Conservation (phyloP, 2,113 vertebrate genomes). For the Chloropsis cyanopogon region DNA sequence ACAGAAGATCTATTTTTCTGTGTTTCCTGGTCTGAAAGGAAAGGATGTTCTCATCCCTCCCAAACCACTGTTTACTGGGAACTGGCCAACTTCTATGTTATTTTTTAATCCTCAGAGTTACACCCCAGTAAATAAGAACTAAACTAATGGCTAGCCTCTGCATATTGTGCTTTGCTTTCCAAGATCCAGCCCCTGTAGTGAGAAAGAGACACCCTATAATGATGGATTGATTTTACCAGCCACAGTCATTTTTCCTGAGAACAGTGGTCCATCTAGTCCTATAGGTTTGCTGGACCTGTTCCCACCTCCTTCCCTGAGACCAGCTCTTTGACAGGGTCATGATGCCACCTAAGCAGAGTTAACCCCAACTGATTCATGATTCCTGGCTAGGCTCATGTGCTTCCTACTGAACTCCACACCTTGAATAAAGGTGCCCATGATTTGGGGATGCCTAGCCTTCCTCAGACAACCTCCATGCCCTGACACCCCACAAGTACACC, state of each 20-base stretch:
- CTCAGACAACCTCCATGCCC: background rate
- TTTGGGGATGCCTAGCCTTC: background rate
- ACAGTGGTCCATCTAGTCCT: background rate
- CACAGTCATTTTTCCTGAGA: background rate
- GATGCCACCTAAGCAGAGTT: background rate
- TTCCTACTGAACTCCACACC: background rate
- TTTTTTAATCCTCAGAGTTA: background rate
- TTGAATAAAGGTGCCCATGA: background rate
- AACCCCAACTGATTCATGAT: background rate
- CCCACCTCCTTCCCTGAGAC: background rate
- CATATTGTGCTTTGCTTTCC: background rate
- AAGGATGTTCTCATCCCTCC: background rate
- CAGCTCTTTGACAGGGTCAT: background rate
- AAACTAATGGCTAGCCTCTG: background rate
- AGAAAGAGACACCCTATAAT: background rate
- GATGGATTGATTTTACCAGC: background rate
- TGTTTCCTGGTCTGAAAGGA: background rate
- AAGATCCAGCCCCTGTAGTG: background rate
- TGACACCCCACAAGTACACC: background rate
- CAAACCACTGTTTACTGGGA: background rate
- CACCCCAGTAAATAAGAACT: background rate
- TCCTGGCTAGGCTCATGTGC: fast-evolving
- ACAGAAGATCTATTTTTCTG: background rate
- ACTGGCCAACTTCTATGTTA: background rate
- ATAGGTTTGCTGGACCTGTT: background rate